Conservation (phyloP, 2,113 vertebrate species). For the Gobius niger region DNA sequence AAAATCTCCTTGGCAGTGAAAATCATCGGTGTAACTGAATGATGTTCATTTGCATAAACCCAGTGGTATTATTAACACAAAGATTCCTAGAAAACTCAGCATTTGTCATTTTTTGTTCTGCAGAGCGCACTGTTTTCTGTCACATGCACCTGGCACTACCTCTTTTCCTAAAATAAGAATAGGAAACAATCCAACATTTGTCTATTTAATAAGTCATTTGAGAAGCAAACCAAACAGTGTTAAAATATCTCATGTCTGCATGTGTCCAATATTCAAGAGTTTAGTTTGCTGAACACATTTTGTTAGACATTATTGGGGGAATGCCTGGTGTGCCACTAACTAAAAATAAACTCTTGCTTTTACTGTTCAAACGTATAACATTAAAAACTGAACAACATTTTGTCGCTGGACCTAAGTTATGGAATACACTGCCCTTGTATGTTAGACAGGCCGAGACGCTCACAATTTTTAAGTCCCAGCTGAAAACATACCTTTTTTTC, state of each 20-base stretch:
- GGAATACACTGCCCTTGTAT: no score
- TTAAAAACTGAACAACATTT: no score
- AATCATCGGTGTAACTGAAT: neutral
- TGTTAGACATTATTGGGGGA: no score
- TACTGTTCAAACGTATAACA: no score
- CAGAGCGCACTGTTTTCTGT: neutral
- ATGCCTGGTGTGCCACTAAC: no score
- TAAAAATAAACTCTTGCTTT: no score
- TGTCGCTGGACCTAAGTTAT: no score
- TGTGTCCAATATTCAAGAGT: no score
- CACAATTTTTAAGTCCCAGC: no score
- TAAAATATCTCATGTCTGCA: neutral
- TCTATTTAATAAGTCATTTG: neutral
- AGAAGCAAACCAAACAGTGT: neutral
- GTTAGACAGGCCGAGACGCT: no score
- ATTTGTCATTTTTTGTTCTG: conserved; percentile 1
- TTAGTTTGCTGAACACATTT: no score
- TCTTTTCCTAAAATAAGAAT: neutral
- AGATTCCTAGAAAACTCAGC: neutral
- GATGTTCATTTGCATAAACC: neutral
- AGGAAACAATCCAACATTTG: neutral
- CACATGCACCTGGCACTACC: conserved; percentile 2
- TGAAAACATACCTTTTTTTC: no score
- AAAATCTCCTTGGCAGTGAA: neutral
- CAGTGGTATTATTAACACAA: neutral